Percentiles rank a stretch among this genome's conserved stretches.
Conservation (phyloP, 2,888 invertebrate genomes). For the Drosophila quinaria region DNA sequence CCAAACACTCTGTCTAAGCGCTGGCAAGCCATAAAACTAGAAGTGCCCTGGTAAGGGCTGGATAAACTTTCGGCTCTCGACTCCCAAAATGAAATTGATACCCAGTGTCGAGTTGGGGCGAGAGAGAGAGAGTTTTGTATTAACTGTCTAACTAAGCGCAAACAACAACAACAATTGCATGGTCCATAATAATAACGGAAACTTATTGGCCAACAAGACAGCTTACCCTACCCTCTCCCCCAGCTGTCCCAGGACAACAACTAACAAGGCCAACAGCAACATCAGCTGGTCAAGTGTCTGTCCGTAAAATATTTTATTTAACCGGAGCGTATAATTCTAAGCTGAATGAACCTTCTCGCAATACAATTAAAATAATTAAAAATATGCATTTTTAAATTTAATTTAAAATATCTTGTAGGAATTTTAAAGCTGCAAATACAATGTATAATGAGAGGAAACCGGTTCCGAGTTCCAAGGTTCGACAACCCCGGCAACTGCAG, state of each 20-base stretch:
- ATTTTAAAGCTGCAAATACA: slow-evolving; percentile 3
- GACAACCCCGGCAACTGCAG: slow-evolving; percentile 17
- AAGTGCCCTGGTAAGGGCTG: slow-evolving; percentile 54
- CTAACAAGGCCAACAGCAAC: neutral
- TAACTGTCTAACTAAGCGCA: slow-evolving; percentile 66
- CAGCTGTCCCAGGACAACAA: slow-evolving; percentile 18
- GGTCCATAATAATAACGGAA: slow-evolving; percentile 74
- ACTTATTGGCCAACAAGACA: slow-evolving; percentile 67
- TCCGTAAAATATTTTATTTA: neutral
- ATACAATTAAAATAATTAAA: slow-evolving; percentile 21
- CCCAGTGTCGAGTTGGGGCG: slow-evolving; percentile 6
- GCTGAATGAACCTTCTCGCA: slow-evolving; percentile 1
- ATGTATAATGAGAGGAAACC: slow-evolving; percentile 1
- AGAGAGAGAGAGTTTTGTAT: slow-evolving; percentile 55
- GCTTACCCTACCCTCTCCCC: neutral
- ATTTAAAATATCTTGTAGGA: slow-evolving; percentile 1
- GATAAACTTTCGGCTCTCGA: slow-evolving; percentile 50
- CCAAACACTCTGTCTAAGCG: slow-evolving; percentile 49
- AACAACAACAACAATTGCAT: slow-evolving; percentile 48
- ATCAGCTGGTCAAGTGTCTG: slow-evolving; percentile 58
- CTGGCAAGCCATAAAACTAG: slow-evolving; percentile 56
- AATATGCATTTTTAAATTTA: slow-evolving; percentile 11
- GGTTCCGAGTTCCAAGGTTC: slow-evolving; percentile 16
- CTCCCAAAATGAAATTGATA: slow-evolving; percentile 69
- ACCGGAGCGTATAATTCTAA: slow-evolving; percentile 20